These are phyloP conservation scores for Spatulosminthurus flaviceps DNA, from an alignment of 2,888 invertebrate species.

Conservation along the genomic window DNA sequence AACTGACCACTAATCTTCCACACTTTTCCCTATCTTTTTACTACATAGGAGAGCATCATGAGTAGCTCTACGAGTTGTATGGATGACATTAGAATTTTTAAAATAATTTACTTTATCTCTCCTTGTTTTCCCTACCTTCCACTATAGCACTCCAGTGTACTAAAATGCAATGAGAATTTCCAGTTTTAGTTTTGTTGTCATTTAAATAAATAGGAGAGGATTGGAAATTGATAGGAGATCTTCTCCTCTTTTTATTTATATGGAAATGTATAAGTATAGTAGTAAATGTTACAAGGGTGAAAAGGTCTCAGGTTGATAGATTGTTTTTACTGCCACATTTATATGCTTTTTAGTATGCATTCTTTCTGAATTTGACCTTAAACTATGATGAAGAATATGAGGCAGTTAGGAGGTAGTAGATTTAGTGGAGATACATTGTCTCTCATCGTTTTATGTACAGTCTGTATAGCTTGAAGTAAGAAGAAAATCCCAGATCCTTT, in stretches of 20 bases:
- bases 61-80: background rate
- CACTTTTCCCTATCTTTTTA: background rate
- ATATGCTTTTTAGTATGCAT: too few species aligned
- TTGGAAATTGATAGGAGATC: background rate
- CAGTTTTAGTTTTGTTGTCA: background rate
- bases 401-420: background rate
- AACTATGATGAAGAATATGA: too few species aligned
- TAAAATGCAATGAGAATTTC: background rate
- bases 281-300: background rate
- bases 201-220: background rate
- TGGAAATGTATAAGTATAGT: background rate
- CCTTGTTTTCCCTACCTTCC: background rate
- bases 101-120: background rate
- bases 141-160: too few species aligned
- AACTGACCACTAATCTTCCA: slow-evolving; percentile 4
- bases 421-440: too few species aligned
- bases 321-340: slow-evolving; percentile 6
- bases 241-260: background rate
- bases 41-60: too few species aligned
- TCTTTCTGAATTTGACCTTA: background rate
- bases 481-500: too few species aligned
- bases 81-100: background rate
- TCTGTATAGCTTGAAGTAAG: too few species aligned
- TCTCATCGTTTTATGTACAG: too few species aligned
- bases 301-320: background rate